These are phyloP conservation scores for Craterocephalus amniculus DNA, from an alignment of 2,797 vertebrate genomes.

Conservation along the genomic window DNA sequence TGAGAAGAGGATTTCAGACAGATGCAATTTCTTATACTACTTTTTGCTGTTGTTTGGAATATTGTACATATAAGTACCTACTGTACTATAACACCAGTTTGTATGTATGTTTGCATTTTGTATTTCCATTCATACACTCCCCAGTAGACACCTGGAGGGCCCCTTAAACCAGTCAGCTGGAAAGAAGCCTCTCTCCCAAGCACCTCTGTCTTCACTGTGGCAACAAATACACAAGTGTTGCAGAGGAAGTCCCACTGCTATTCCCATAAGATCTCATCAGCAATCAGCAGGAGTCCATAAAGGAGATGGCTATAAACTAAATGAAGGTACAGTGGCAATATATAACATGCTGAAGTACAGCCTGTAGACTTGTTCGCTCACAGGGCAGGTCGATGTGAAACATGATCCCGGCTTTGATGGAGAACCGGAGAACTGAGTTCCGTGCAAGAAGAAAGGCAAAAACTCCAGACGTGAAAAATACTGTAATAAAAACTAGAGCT, in stretches of 20 bases:
- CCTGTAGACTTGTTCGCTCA: slow-evolving; percentile 26
- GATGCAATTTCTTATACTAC: slow-evolving; percentile 7
- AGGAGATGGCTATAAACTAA: slow-evolving; percentile 38
- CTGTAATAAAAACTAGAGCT: slow-evolving; percentile 11
- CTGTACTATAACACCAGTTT: not conserved
- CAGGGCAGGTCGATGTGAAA: slow-evolving; percentile 27
- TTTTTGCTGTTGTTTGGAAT: slow-evolving; percentile 11
- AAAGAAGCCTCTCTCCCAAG: slow-evolving; percentile 30
- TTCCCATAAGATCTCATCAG: slow-evolving; percentile 31
- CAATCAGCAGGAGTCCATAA: slow-evolving; percentile 36
- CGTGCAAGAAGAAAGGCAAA: not conserved
- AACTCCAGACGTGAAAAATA: slow-evolving; percentile 1
- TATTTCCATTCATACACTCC: not conserved
- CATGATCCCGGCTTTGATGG: slow-evolving; percentile 5
- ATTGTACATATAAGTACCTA: not conserved
- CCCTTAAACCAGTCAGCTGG: slow-evolving; percentile 47
- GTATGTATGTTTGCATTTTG: not conserved
- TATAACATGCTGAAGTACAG: slow-evolving; percentile 30
- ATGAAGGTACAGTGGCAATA: slow-evolving; percentile 30
- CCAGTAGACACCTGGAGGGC: slow-evolving; percentile 40
- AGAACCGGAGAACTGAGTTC: not conserved
- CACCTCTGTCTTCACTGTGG: slow-evolving; percentile 41
- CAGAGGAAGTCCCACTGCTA: slow-evolving; percentile 14
- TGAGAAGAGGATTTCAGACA: slow-evolving; percentile 47
- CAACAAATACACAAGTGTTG: slow-evolving; percentile 35